Conservation (phyloP, 2,113 vertebrate species). For the Dunckerocampus dactyliophorus region DNA sequence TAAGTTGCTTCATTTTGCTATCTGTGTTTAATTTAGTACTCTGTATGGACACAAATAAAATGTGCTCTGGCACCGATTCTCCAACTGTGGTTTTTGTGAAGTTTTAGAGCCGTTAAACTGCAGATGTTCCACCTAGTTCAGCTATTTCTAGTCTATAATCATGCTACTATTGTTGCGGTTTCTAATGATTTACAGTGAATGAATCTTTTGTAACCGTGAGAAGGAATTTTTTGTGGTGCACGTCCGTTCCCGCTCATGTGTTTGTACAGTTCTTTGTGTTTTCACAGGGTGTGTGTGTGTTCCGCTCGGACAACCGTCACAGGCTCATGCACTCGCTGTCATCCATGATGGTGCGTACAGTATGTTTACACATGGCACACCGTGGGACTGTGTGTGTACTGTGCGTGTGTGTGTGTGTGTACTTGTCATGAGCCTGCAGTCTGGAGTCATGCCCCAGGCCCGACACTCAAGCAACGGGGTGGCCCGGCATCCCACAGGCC, state of each 20-base stretch:
- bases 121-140: neutral
- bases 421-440: slow-evolving; percentile 21
- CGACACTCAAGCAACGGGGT: slow-evolving; percentile 21
- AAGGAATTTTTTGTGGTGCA: slow-evolving; percentile 30
- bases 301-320: slow-evolving; percentile 47
- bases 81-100: neutral
- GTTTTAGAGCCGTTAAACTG: neutral
- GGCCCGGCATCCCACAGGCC: slow-evolving; percentile 32
- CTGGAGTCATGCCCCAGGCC: slow-evolving; percentile 17
- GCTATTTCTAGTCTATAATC: neutral
- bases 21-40: no score
- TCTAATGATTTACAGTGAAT: slow-evolving; percentile 21
- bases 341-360: slow-evolving; percentile 56
- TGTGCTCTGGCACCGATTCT: neutral
- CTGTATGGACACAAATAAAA: no score
- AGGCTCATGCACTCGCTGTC: slow-evolving; percentile 49
- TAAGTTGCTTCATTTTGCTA: neutral
- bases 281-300: slow-evolving; percentile 51
- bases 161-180: neutral
- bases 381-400: slow-evolving; percentile 18
- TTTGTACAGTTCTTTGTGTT: slow-evolving; percentile 58
- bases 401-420: slow-evolving; percentile 32
- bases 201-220: slow-evolving; percentile 30
- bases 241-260: slow-evolving; percentile 28
- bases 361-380: slow-evolving; percentile 49